Percentiles rank a stretch among this genome's conserved stretches.
Conservation (phyloP, 1,140 invertebrate genomes). For the Temnothorax nylanderi region DNA sequence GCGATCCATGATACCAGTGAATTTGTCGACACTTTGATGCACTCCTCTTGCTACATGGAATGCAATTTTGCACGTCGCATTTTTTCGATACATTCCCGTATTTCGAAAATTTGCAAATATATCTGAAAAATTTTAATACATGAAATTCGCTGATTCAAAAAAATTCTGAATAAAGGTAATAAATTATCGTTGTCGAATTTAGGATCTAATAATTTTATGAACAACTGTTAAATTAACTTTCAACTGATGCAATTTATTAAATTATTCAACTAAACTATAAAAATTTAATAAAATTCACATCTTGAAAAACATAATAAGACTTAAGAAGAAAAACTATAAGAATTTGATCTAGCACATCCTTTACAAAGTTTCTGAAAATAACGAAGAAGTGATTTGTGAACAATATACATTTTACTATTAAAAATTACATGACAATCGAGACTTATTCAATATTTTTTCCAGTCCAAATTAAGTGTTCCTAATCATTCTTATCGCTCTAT, state of each 20-base stretch:
- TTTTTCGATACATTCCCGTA: neutral
- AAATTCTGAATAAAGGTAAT: too few relatives aligned
- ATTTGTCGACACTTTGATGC: neutral
- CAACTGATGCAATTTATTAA: neutral
- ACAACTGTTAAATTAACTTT: neutral
- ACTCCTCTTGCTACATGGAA: neutral
- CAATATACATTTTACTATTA: too few relatives aligned
- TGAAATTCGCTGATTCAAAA: neutral
- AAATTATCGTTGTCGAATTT: neutral
- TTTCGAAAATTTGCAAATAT: neutral
- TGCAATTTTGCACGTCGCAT: conserved; percentile 2
- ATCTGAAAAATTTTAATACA: neutral
- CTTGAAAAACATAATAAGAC: too few relatives aligned
- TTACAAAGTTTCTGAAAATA: too few relatives aligned
- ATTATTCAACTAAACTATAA: neutral
- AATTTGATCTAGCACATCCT: too few relatives aligned
- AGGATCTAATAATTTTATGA: neutral
- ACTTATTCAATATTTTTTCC: too few relatives aligned
- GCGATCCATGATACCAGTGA: neutral
- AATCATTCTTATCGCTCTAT: neutral
- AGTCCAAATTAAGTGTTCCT: neutral
- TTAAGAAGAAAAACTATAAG: too few relatives aligned
- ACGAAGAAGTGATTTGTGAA: too few relatives aligned
- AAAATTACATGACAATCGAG: too few relatives aligned
- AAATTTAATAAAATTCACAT: too few relatives aligned